Conservation (phyloP, 2,113 vertebrate genomes). For the Ceyx cyanopectus region DNA sequence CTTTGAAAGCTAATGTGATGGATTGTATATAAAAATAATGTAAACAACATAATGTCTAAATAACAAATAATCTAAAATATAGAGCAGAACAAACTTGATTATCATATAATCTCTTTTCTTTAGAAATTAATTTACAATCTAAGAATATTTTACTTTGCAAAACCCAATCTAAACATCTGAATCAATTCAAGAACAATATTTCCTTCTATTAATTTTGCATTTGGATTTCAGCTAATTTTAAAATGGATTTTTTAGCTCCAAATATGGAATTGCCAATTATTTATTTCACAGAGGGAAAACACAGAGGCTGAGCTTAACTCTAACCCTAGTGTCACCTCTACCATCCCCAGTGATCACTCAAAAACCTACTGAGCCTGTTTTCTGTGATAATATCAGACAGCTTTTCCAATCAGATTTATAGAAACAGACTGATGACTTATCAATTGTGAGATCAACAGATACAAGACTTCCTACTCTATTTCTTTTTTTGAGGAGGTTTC, state of each 20-base stretch:
- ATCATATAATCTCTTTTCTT: neutral
- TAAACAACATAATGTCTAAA: neutral
- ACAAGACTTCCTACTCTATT: too few species aligned
- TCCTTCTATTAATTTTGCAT: neutral
- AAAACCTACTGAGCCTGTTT: neutral
- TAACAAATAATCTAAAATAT: neutral
- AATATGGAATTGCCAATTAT: neutral
- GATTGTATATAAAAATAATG: neutral
- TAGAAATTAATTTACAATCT: neutral
- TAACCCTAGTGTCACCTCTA: neutral
- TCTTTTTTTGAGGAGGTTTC: too few species aligned
- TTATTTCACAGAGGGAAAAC: neutral
- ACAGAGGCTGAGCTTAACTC: rapidly evolving
- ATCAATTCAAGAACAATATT: neutral
- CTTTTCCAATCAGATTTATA: too few species aligned
- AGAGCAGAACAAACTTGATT: neutral
- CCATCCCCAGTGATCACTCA: neutral
- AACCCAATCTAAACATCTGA: neutral
- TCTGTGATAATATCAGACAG: neutral
- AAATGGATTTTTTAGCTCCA: neutral
- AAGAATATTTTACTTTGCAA: neutral
- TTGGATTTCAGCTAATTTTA: neutral
- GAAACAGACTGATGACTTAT: too few species aligned
- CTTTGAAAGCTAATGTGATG: neutral
- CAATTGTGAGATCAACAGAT: too few species aligned